Percentiles rank a stretch among this genome's conserved stretches.
phyloP scores from a whole-genome alignment of 2,113 vertebrate species.

The Phodopus roborovskii region DNA sequence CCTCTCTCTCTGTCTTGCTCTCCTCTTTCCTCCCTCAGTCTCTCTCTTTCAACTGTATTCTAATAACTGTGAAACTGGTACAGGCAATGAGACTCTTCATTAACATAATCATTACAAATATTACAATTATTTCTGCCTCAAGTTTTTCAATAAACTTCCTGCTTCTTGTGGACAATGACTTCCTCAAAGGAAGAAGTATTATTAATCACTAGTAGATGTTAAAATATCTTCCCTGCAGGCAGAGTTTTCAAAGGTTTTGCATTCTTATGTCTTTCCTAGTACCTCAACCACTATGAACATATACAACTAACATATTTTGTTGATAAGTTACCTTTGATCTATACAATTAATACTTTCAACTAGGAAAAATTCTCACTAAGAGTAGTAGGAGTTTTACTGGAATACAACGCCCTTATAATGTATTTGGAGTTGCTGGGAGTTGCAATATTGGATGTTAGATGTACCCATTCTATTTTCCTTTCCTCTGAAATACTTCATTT shows the following conservation, averaged over 20 bases:
- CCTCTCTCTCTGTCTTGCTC: no score
- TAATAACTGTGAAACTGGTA: background rate
- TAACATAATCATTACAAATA: background rate
- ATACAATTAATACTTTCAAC: constrained; percentile 63
- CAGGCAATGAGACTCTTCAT: background rate
- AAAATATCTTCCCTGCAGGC: constrained; percentile 11
- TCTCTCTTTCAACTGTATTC: background rate
- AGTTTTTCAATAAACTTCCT: constrained; percentile 58
- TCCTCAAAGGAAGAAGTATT: constrained; percentile 31
- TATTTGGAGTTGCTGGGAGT: constrained; percentile 60
- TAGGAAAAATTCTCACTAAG: background rate
- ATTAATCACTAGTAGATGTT: background rate
- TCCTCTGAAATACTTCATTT: constrained; percentile 78
- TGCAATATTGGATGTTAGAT: constrained; percentile 61
- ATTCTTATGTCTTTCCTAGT: constrained; percentile 11
- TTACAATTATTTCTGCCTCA: constrained; percentile 16
- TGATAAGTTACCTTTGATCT: constrained; percentile 47
- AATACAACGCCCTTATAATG: constrained; percentile 50
- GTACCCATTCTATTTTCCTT: constrained; percentile 69
- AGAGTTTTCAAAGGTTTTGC: constrained; percentile 30
- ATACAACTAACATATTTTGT: constrained; percentile 50
- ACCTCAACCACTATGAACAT: constrained; percentile 9
- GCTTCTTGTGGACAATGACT: constrained; percentile 42
- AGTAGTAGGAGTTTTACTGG: background rate
- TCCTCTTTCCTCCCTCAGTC: no score